Percentiles rank a stretch among this genome's conserved stretches.
Evolutionary conservation across 2,797 vertebrate species (phyloP).

Genomic region (Macropus fuliginosus): DNA sequence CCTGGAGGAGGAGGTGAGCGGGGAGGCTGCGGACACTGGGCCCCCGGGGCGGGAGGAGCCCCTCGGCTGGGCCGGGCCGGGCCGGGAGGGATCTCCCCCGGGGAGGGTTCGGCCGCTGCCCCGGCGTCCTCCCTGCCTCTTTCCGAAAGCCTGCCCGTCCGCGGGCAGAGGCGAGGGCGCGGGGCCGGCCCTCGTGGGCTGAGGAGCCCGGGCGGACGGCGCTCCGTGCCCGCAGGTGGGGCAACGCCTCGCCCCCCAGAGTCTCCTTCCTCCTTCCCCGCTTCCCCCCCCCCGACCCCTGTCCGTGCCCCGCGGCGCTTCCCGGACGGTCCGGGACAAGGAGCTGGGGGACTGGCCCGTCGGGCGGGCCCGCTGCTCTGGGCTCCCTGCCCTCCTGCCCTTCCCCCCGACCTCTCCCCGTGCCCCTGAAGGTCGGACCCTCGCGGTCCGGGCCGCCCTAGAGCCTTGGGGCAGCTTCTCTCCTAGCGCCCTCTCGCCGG

Average conservation of each 20-base stretch:
- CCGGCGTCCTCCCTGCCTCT: conserved; percentile 64
- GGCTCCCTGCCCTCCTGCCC: not conserved
- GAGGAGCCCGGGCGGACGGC: conserved; percentile 41
- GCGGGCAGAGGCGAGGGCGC: conserved; percentile 48
- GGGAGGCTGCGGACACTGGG: conserved; percentile 25
- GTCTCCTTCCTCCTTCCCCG: not conserved
- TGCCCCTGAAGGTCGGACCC: conserved; percentile 64
- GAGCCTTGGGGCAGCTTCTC: not conserved
- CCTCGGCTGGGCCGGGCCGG: no score
- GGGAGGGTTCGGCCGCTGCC: not conserved
- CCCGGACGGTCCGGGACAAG: conserved; percentile 11
- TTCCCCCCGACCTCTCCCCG: conserved; percentile 55
- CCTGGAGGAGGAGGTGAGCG: conserved; percentile 83
- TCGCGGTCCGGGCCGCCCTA: not conserved
- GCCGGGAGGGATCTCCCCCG: not conserved
- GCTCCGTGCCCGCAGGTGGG: conserved; percentile 39
- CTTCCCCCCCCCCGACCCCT: not conserved
- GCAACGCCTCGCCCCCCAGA: not conserved
- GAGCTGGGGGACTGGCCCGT: not conserved
- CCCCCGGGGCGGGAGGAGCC: not conserved
- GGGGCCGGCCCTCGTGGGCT: not conserved
- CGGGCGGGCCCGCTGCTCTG: not conserved
- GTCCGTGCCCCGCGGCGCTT: not conserved
- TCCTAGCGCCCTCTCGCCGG: not conserved
- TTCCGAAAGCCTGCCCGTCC: conserved; percentile 44